Conservation (phyloP, 2,888 invertebrate genomes). For the Dione vanillae region DNA sequence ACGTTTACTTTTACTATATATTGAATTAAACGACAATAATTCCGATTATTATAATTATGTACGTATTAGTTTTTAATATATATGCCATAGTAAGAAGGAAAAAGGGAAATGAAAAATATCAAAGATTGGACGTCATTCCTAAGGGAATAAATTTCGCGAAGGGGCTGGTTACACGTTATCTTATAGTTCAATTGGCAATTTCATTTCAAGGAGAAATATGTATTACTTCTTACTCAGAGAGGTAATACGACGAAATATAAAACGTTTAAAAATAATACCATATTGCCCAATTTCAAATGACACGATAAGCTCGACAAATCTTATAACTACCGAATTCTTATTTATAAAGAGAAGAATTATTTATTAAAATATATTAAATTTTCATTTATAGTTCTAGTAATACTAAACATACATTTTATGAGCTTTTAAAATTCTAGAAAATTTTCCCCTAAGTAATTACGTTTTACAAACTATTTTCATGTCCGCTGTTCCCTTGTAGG, state of each 20-base stretch:
- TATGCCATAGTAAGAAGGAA: conserved; percentile 52
- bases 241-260: conserved; percentile 20
- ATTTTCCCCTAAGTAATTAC: conserved; percentile 20
- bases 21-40: not conserved
- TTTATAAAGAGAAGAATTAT: conserved; percentile 11
- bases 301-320: conserved; percentile 20
- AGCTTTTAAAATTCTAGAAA: conserved; percentile 17
- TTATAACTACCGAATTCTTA: conserved; percentile 19
- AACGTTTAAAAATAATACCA: conserved; percentile 24
- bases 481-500: conserved; percentile 20
- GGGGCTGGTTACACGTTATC: conserved; percentile 66
- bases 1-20: not conserved
- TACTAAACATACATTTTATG: not conserved
- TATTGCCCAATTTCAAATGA: conserved; percentile 31
- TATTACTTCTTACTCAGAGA: conserved; percentile 41
- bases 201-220: conserved; percentile 49
- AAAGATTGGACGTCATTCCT: conserved; percentile 82
- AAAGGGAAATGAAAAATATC: conserved; percentile 67
- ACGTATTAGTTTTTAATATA: conserved; percentile 7
- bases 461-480: conserved; percentile 28
- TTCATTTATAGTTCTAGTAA: not conserved
- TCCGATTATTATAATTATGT: not conserved
- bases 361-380: not conserved
- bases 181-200: conserved; percentile 71
- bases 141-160: conserved; percentile 77